A percentile compares a stretch with the other conserved stretches of the same genome.
Conservation (phyloP, 2,797 vertebrate genomes). For the Coendou prehensilis region DNA sequence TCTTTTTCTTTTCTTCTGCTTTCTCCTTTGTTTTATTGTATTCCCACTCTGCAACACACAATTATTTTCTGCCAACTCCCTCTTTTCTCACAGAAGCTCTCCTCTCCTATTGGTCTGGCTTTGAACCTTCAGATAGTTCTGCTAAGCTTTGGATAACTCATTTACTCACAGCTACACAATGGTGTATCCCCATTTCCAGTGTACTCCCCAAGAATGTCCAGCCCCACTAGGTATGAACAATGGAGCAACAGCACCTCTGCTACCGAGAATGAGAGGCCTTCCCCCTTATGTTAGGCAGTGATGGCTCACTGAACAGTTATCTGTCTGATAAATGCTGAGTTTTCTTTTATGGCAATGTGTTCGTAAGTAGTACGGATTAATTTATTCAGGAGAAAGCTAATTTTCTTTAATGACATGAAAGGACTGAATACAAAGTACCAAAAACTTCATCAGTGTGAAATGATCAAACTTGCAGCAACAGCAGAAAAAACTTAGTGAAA, state of each 20-base stretch:
- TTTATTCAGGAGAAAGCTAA: neutral
- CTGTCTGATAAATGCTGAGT: neutral
- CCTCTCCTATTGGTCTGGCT: neutral
- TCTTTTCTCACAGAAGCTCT: neutral
- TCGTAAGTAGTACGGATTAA: neutral
- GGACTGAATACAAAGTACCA: neutral
- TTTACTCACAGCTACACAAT: neutral
- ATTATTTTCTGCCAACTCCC: neutral
- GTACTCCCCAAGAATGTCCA: neutral
- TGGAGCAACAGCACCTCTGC: neutral
- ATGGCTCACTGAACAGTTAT: neutral
- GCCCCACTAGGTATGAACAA: neutral
- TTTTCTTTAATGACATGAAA: constrained; percentile 36
- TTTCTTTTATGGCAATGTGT: neutral
- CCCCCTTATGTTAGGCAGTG: neutral
- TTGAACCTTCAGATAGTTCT: neutral
- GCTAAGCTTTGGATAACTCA: neutral
- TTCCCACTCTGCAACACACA: neutral
- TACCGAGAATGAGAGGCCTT: neutral
- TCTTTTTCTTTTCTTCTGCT: neutral
- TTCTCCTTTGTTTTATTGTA: neutral
- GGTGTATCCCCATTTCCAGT: neutral
- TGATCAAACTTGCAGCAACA: neutral
- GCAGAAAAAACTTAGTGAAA: constrained; percentile 9
- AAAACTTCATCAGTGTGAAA: constrained; percentile 23